Base-by-base conservation (phyloP, 2,888 invertebrate species). In the Apotomis turbidana region DNA sequence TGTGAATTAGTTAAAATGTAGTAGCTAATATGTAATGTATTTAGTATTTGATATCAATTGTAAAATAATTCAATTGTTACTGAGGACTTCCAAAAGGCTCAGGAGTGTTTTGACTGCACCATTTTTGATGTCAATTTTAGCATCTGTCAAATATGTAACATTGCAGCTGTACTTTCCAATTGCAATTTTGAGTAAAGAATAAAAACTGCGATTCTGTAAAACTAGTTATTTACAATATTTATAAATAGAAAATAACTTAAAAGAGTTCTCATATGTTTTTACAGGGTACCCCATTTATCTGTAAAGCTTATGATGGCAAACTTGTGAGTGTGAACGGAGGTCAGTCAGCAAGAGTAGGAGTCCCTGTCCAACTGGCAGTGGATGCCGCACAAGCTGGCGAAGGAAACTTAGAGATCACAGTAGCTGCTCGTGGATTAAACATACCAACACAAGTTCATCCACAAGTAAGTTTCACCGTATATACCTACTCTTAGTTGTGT, bases 371-470 rank as follows among this genome's bases (percentile, higher is more conserved):
- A 83, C 97, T 99, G 83, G 97, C 97, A 15, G 98, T 99, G 67
- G 99, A 99, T 88, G 99, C 99, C 3, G 97, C 97, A 76, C 97
- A 98, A 87, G 98, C 99, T 61, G 99, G 99, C 9, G 99, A 99
- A 93, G 99, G 99, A 68, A 98, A 98, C 89, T 93, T 99, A 78
- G 99, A 99, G 92, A 99, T 99, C 78, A 98, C 98, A 62, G 98
- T 99, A 79, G 97, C 98, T 75, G 97, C 98, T 58, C 95, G 97
- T 86, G 98, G 98, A 68, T 95, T 97, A 76, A 98, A 99, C 86
- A 98, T 99, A 82, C 98, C 98, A 63, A 98, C 98, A 68, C 98
- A 98, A 95, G 98, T 98, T 60, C 97, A 97, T 87, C 97, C 98
- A 8, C 97, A 98, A 90, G 98, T 98, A 83, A 96, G 78, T 73